Evolutionary conservation across 2,888 invertebrate species (phyloP), one percentile per base, ranked within the genome.

Genomic region (Cryptophagus acutangulus): DNA sequence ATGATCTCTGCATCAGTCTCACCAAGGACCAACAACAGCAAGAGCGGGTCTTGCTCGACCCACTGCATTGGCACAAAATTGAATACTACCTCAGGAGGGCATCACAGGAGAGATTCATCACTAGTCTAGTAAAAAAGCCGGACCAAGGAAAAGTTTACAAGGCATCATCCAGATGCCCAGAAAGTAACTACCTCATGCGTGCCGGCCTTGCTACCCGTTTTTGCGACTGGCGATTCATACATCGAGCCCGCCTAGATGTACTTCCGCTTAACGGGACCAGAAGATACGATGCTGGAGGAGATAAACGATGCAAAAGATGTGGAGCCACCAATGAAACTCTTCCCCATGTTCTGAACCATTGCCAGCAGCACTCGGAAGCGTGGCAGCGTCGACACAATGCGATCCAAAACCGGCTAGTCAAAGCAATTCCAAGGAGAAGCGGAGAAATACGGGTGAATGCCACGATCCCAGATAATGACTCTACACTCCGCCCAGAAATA

Each of bases 161-260:
- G 9, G 46, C 45, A 8, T 36, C 52, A 3, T 12, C 41, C 2
- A 28, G 36, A 1, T 30, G 38, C 36, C 26, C 15, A 6, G 36
- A 48, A 13, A 37, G 53, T 17, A 59, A 59, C 40, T 59, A 60
- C 49, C 65, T 63, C 45, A 37, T 62, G 12, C 33, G 51, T 1
- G 35, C 33, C 0, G 59, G 60, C 0, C 35, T 36, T 3, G 55
- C 46, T 40, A 60, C 55, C 16, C 36, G 63, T 3, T 67, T 65
- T 45, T 58, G 59, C 4, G 67, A 69, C 41, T 70, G 68, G 65
- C 52, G 66, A 2, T 69, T 69, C 40, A 51, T 67, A 10, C 65
- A 66, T 48, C 48, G 61, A 0, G 62, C 62, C 2, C 46, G 61
- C 1, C 55, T 63, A n/a, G 49, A 58, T 34, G 53, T 59, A 2